Percentiles rank a stretch among this genome's conserved stretches.
Conservation (phyloP, 2,113 vertebrate genomes). For the Andinoacara biseriatus region DNA sequence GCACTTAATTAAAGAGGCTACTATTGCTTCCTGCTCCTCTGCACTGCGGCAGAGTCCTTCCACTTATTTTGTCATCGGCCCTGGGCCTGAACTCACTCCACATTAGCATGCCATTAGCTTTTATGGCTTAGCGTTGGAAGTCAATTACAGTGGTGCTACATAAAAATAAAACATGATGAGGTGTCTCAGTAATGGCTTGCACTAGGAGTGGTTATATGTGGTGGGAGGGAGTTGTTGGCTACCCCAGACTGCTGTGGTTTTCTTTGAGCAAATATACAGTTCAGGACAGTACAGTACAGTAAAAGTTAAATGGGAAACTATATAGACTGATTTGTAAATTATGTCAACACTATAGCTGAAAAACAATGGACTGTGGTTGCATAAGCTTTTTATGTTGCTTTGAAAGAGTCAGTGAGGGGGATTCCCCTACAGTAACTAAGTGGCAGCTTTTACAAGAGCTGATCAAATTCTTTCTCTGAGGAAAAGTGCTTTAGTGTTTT, state of each 20-base stretch:
- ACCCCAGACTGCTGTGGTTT: constrained; percentile 15
- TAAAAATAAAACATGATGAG: constrained; percentile 80
- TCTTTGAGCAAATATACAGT: constrained; percentile 24
- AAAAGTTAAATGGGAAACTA: constrained; percentile 9
- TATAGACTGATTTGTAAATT: not conserved
- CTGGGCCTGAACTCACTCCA: constrained; percentile 71
- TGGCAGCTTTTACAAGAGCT: not conserved
- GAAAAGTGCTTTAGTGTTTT: too few relatives aligned
- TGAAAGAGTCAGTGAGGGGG: not conserved
- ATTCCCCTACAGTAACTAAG: too few relatives aligned
- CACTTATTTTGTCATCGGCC: constrained; percentile 62
- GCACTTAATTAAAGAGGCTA: constrained; percentile 72
- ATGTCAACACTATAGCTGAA: not conserved
- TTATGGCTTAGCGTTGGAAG: constrained; percentile 79
- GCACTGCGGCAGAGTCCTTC: constrained; percentile 64
- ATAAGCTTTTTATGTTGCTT: not conserved
- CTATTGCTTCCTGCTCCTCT: constrained; percentile 62
- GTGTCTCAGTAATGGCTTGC: constrained; percentile 59
- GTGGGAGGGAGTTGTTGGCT: constrained; percentile 15
- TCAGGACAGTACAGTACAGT: not conserved
- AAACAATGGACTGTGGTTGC: not conserved
- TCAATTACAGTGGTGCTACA: constrained; percentile 78
- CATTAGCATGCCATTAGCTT: constrained; percentile 82
- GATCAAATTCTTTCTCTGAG: too few relatives aligned
- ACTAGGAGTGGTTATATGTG: constrained; percentile 19